phyloP scores from a whole-genome alignment of 2,888 invertebrate genomes.

The Drosophila anomelani region DNA sequence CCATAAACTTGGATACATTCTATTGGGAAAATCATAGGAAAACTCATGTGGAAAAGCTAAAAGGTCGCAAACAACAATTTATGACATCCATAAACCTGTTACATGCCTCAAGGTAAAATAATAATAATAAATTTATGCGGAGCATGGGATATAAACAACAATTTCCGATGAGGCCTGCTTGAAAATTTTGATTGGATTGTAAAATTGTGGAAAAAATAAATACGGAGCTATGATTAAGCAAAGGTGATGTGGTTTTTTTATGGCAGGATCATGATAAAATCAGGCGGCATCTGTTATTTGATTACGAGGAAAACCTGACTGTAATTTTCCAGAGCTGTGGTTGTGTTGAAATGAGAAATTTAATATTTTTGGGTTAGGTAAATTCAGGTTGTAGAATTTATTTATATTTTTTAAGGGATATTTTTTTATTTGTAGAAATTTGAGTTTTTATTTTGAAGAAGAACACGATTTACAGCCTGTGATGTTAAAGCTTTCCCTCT shows the following conservation, averaged over 20 bases:
- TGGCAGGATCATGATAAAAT: conserved; percentile 15
- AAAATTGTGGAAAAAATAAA: conserved; percentile 31
- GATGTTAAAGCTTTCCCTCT: fast-evolving
- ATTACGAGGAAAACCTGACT: background rate
- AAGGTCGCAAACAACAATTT: conserved; percentile 75
- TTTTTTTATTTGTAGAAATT: background rate
- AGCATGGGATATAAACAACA: conserved; percentile 40
- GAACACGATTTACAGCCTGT: background rate
- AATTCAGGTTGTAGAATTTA: background rate
- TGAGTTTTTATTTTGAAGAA: background rate
- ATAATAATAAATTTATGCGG: conserved; percentile 77
- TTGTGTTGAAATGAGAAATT: background rate
- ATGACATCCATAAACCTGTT: conserved; percentile 72
- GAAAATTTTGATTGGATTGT: conserved; percentile 70
- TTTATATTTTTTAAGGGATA: background rate
- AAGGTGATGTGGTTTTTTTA: conserved; percentile 54
- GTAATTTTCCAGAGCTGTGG: background rate
- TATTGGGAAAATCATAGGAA: conserved; percentile 49
- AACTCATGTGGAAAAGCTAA: conserved; percentile 57
- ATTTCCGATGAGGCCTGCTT: conserved; percentile 18
- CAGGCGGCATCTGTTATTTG: conserved; percentile 14
- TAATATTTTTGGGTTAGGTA: background rate
- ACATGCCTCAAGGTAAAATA: conserved; percentile 75
- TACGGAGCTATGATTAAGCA: conserved; percentile 57
- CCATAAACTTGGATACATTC: conserved; percentile 53